Conservation (phyloP, 2,113 vertebrate species). For the Romanogobio albipinnatus region DNA sequence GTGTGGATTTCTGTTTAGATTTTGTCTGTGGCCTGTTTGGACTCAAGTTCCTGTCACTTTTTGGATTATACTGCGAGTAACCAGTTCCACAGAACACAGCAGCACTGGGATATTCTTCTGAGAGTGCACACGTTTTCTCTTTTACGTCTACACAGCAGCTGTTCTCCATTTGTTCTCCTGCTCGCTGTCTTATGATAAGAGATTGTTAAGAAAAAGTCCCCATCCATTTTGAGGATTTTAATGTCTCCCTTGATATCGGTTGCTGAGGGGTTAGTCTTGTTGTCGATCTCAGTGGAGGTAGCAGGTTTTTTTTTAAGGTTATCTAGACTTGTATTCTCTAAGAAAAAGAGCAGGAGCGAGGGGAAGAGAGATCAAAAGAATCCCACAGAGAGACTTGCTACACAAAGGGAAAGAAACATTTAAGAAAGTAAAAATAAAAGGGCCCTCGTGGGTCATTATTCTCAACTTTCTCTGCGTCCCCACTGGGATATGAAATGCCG, state of each 20-base stretch:
- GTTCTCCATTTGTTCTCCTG: constrained; percentile 61
- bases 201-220: constrained; percentile 56
- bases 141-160: constrained; percentile 51
- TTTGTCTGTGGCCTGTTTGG: constrained; percentile 62
- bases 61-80: constrained; percentile 53
- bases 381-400: constrained; percentile 61
- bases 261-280: constrained; percentile 55
- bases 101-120: constrained; percentile 31
- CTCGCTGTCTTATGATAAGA: constrained; percentile 50
- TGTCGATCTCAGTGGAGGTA: constrained; percentile 59
- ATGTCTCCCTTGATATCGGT: constrained; percentile 63
- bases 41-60: constrained; percentile 55
- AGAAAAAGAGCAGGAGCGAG: constrained; percentile 48
- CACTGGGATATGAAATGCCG: constrained; percentile 44
- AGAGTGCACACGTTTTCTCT: constrained; percentile 34
- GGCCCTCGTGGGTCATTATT: constrained; percentile 48
- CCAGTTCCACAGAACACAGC: constrained; percentile 42
- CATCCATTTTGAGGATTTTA: constrained; percentile 60
- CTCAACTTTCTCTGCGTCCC: constrained; percentile 52
- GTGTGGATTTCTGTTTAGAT: constrained; percentile 70
- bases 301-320: constrained; percentile 55
- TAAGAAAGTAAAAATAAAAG: constrained; percentile 48
- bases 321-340: constrained; percentile 38
- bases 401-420: constrained; percentile 60
- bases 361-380: constrained; percentile 41